phyloP scores from a whole-genome alignment of 2,888 invertebrate species.

The Andrena chrysosceles region DNA sequence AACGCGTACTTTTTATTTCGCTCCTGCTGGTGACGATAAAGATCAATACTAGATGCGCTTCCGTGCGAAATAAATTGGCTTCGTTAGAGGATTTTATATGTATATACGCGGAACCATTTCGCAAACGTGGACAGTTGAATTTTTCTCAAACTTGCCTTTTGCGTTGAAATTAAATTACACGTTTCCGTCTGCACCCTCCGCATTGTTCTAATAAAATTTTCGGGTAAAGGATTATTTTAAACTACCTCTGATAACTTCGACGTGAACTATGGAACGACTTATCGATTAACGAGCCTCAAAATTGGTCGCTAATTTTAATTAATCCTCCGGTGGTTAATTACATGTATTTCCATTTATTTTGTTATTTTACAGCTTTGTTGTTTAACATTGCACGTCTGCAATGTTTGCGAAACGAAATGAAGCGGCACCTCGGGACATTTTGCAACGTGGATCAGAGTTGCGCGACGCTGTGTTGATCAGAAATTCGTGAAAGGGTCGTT shows the following conservation, averaged over 20 bases:
- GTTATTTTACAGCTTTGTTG: not conserved
- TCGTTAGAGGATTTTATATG: constrained; percentile 14
- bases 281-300: not conserved
- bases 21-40: constrained; percentile 22
- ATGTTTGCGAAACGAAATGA: constrained; percentile 27
- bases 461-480: not conserved
- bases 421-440: constrained; percentile 22
- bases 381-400: constrained; percentile 24
- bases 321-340: constrained; percentile 10
- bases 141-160: not conserved
- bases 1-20: constrained; percentile 34
- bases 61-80: constrained; percentile 19
- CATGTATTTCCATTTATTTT: not conserved
- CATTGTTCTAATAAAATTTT: too few relatives aligned
- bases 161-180: too few relatives aligned
- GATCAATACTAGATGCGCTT: constrained; percentile 6
- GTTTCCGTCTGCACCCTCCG: too few relatives aligned
- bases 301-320: not conserved
- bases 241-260: too few relatives aligned
- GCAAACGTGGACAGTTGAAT: not conserved
- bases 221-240: too few relatives aligned
- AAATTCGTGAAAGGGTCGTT: constrained; percentile 21
- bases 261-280: too few relatives aligned
- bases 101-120: constrained; percentile 10
- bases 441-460: constrained; percentile 21